Evolutionary conservation across 2,888 invertebrate species (phyloP), one percentile per base, ranked within the genome.

Genomic region (Microplitis deprimator): DNA sequence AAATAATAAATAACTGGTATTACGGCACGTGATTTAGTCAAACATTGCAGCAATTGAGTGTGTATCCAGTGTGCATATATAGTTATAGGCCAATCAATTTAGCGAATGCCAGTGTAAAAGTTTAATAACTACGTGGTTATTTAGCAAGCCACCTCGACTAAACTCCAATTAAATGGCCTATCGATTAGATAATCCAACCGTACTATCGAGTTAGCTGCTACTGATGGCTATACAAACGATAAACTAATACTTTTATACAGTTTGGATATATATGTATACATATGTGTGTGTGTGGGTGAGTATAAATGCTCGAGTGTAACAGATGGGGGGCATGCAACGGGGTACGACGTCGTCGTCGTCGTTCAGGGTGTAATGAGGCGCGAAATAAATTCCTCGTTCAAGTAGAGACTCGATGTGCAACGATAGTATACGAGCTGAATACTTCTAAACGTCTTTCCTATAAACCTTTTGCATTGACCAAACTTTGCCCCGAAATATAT

Each of bases 361-460:
- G 73, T 61, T 79, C 71, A 64, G 74, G 64, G 72, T 65, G 76
- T 81, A 81, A 82, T 81, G 80, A 81, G 76, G 78, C 79, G 77
- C 77, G 76, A 80, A 74, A 79, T 79, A 78, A 81, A 79, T 79
- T 69, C 77, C 73, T 73, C 74, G 64, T 75, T 65, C 6, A 17
- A 68, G 78, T 50, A 50, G 50, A 10, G 4, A 50, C 50, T 50
- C 50, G 8, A 50, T 50, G 50, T 50, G 62, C 20, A 17, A 6
- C 62, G 6, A 74, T 68, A 72, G 64, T 69, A 71, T 64, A 72
- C 50, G 67, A 67, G n/a, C 65, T 29, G 65, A 73, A 50, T 40
- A 68, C 68, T 68, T 68, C 17, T 20, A 40, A 41, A 68, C 20
- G 50, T 50, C 50, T 50, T 50, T 50, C 50, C 13, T 50, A 50